Evolutionary conservation across 92 coral and sea anemone species (phyloP), one percentile per base, ranked within the genome.

Genomic region (Anthopleura xanthogrammica): DNA sequence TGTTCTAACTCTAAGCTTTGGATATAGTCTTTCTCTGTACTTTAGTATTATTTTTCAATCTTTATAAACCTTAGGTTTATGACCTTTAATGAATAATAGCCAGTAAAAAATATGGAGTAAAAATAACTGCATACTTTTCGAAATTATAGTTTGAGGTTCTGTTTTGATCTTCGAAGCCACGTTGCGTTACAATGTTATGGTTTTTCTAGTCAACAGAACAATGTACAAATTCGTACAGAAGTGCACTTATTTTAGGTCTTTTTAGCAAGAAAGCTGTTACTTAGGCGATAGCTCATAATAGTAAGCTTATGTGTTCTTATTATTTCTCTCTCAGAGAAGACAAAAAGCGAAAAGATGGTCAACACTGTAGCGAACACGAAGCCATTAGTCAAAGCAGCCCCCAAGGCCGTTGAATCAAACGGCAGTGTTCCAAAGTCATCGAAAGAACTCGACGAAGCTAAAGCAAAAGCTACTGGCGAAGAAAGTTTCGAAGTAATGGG

Each of bases 401-500:
- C 72, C 72, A 64, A 68, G 29, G 42, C 74, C 40, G 74, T 23
- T 68, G 74, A 68, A 23, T 23, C 46, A 36, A 68, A 36, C 42
- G 11, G 42, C 42, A 16, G 12, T 5, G 42, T 68, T 4, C 43
- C 17, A 68, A 29, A 68, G 42, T 13, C 43, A 68, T 68, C 74
- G 17, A 68, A 20, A 12, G 74, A 68, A 68, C 19, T 12, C 16
- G 43, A 68, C 74, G 16, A 68, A 36, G 19, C 41, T 7, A 68
- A 68, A 68, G 16, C 43, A 7, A 42, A 68, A 23, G 14, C 12
- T 12, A 36, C 9, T 36, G 16, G 43, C 16, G 43, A 68, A 23
- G 46, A 0, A 2, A 43, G 60, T 2, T 83, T 83, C 36, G 73
- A 83, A 83, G 86, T 83, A 0, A 73, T 83, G 86, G 86, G 86